Evolutionary conservation across 2,797 vertebrate species (phyloP), one percentile per base, ranked within the genome.

Genomic region (Fistularia tabacaria): DNA sequence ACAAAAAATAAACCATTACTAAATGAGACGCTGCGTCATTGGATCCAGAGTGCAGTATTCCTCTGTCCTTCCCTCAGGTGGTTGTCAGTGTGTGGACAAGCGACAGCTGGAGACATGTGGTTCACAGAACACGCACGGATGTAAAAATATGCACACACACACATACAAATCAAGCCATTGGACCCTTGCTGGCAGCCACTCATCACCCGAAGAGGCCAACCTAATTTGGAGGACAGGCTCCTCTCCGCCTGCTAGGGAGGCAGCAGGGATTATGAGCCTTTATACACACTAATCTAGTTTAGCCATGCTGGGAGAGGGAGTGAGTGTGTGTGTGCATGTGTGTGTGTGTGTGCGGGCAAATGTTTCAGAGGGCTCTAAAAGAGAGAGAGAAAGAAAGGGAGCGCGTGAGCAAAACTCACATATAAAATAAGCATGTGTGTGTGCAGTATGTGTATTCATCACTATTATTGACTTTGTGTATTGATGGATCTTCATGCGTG

Each of bases 201-300:
- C 83, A 86, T 84, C 82, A 79, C 75, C 72, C 71, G 57, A 59
- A 82, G 81, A 84, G 80, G 80, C 78, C 87, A 87, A 88, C 82
- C 85, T 85, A 79, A 88, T 88, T 88, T 88, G 77, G 78, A 82
- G 77, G 81, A 87, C 82, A 84, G 80, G 80, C 83, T 87, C 83
- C 77, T 78, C 75, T 85, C 80, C 72, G 85, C 84, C 85, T 86
- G 84, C 77, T 79, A 73, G 82, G 79, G 79, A 87, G 85, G 85
- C 87, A 88, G 82, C 73, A 73, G 67, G 84, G 86, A 90, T 91
- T 87, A 91, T 87, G 78, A 86, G 85, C 82, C 86, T 90, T 90
- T 90, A 87, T 88, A 84, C 80, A 75, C 82, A 77, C 82, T 90
- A 91, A 91, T 89, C 88, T 89, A 85, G 84, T 92, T 89, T 85